Conservation (phyloP, 2,888 invertebrate species). For the Ormyrus labotus region DNA sequence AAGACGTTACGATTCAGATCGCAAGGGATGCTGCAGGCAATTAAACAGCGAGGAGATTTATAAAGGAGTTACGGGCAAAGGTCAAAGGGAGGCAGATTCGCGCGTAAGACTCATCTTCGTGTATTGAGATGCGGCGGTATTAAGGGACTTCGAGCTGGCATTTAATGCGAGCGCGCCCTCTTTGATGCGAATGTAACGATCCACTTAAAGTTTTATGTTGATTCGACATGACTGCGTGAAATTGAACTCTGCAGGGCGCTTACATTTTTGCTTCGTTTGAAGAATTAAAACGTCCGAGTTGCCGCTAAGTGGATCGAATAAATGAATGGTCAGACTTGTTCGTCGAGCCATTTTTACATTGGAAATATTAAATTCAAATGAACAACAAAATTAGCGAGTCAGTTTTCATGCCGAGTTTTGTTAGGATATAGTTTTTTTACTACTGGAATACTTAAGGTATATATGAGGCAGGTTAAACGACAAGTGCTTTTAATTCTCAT, state of each 20-base stretch:
- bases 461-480: too few relatives aligned
- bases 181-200: conserved; percentile 7
- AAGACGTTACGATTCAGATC: too few relatives aligned
- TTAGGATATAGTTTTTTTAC: too few relatives aligned
- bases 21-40: not conserved
- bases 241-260: not conserved
- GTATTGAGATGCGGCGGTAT: not conserved
- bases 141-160: not conserved
- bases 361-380: too few relatives aligned
- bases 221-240: not conserved
- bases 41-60: not conserved
- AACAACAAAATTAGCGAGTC: too few relatives aligned
- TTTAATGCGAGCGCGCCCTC: not conserved
- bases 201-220: conserved; percentile 28
- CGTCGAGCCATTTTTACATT: too few relatives aligned
- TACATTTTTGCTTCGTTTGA: conserved; percentile 24
- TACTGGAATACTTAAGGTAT: too few relatives aligned
- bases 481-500: conserved; percentile 20
- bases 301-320: conserved; percentile 14
- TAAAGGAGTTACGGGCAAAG: not conserved
- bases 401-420: too few relatives aligned
- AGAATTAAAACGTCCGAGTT: conserved; percentile 9
- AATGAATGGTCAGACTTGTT: not conserved
- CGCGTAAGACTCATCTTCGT: not conserved
- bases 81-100: not conserved